phyloP scores from a whole-genome alignment of 2,797 vertebrate species.

The Phylloscopus collybita region DNA sequence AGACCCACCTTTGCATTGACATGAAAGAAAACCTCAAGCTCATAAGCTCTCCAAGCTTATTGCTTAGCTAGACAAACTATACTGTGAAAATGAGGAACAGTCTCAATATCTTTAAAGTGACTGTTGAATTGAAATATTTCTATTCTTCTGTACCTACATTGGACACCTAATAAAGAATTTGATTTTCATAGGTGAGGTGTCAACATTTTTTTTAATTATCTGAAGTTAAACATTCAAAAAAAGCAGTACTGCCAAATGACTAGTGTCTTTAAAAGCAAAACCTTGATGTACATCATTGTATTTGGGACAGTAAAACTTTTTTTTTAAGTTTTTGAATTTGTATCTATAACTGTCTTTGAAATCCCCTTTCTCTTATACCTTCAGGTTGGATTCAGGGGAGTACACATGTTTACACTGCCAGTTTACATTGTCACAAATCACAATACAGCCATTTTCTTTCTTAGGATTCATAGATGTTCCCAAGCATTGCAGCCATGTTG shows the following conservation, averaged over 20 bases:
- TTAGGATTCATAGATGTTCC: not conserved
- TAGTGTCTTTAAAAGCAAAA: not conserved
- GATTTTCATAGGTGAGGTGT: not conserved
- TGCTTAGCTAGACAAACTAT: not conserved
- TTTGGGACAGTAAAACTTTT: not conserved
- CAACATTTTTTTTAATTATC: not conserved
- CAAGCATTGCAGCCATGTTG: not conserved
- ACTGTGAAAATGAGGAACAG: not conserved
- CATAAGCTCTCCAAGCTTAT: not conserved
- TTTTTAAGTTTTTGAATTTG: not conserved
- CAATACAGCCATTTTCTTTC: not conserved
- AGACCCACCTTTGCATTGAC: not conserved
- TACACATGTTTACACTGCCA: not conserved
- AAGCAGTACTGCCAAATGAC: not conserved
- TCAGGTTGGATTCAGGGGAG: not conserved
- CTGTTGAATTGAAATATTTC: not conserved
- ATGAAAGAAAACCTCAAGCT: not conserved
- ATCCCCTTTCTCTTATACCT: not conserved
- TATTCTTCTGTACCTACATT: not conserved
- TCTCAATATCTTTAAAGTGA: not conserved
- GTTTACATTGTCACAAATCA: not conserved
- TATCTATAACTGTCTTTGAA: not conserved
- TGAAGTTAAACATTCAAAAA: not conserved
- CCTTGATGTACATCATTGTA: not conserved
- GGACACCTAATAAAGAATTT: not conserved